phyloP scores from a whole-genome alignment of 2,113 vertebrate species.

The Corythornis cristatus region DNA sequence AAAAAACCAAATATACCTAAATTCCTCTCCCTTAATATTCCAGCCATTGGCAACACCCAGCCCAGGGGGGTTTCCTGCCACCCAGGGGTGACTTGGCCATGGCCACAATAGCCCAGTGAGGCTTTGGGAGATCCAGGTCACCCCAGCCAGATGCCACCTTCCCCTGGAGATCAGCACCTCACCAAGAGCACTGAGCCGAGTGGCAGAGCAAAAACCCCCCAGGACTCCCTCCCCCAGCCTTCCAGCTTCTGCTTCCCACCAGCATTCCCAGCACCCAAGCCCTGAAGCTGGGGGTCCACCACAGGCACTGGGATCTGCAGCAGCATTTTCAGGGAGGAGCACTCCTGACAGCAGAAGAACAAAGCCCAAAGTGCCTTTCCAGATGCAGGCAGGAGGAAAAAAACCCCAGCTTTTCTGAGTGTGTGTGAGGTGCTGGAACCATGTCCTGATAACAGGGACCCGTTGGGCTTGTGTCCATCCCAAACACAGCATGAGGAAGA shows the following conservation, averaged over 20 bases:
- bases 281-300: fast-evolving
- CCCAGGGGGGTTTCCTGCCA: neutral
- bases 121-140: neutral
- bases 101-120: neutral
- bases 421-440: neutral
- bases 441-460: neutral
- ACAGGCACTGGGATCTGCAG: fast-evolving
- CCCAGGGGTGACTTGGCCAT: neutral
- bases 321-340: fast-evolving
- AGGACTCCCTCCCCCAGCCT: neutral
- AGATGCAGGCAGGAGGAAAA: neutral
- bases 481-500: neutral
- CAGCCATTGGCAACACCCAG: neutral
- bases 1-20: neutral
- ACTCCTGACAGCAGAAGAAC: neutral
- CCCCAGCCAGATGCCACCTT: neutral
- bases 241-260: neutral
- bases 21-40: neutral
- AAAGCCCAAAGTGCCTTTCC: neutral
- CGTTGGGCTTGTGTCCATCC: neutral
- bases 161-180: neutral
- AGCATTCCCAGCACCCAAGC: neutral
- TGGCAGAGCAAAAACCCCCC: neutral
- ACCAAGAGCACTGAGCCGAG: neutral
- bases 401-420: neutral